Conservation (phyloP, 2,797 vertebrate genomes). For the Rhabdomys pumilio region DNA sequence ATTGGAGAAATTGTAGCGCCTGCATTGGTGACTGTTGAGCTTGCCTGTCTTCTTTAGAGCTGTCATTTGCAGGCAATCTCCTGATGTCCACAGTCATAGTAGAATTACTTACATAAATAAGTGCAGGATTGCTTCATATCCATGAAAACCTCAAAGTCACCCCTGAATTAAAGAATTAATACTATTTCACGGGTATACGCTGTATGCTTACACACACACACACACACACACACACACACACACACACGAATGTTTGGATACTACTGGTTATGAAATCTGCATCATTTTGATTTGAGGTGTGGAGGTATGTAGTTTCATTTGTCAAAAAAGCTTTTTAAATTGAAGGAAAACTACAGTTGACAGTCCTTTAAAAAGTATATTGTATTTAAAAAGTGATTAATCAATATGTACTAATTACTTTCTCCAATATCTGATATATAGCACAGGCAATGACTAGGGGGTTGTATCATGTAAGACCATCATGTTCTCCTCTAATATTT, state of each 20-base stretch:
- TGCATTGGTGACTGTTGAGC: neutral
- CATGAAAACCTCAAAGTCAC: neutral
- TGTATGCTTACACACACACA: neutral
- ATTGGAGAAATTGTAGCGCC: constrained; percentile 29
- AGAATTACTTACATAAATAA: constrained; percentile 12
- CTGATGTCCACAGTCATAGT: neutral
- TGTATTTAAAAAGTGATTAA: neutral
- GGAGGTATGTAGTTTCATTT: neutral
- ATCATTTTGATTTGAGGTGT: neutral
- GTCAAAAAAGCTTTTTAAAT: neutral
- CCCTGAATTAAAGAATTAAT: neutral
- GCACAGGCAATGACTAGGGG: neutral
- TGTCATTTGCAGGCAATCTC: neutral
- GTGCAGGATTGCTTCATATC: neutral
- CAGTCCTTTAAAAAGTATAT: neutral
- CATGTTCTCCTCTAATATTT: neutral
- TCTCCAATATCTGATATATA: neutral
- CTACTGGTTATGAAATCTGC: neutral
- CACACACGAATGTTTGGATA: neutral
- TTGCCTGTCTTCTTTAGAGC: neutral
- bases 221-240: too few relatives aligned
- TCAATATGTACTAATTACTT: neutral
- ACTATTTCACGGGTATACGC: neutral
- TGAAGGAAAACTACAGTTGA: neutral
- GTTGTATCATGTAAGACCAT: neutral